Evolutionary conservation across 2,797 vertebrate species (phyloP).

Genomic region (Pseudochirops cupreus): DNA sequence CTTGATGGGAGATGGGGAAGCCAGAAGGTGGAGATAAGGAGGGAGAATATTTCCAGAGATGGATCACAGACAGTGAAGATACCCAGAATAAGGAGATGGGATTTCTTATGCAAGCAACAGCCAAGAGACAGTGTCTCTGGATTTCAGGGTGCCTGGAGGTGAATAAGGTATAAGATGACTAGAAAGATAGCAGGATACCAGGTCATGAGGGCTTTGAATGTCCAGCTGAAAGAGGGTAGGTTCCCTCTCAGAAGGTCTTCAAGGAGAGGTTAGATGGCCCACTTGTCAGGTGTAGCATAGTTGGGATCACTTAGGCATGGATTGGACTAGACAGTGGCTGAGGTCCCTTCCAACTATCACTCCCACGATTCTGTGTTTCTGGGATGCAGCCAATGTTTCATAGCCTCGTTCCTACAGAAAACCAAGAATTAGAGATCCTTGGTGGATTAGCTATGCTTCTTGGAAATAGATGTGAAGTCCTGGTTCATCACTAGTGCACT

Average conservation of each 20-base stretch:
- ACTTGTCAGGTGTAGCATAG: neutral
- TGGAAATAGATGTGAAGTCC: neutral
- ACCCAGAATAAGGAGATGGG: neutral
- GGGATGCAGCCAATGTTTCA: neutral
- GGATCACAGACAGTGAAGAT: neutral
- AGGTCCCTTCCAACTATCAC: neutral
- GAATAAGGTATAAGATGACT: neutral
- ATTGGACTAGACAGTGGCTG: neutral
- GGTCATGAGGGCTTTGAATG: neutral
- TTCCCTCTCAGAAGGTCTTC: neutral
- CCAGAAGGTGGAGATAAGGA: neutral
- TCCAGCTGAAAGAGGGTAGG: neutral
- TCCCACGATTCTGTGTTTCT: neutral
- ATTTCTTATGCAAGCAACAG: neutral
- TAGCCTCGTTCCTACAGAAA: neutral
- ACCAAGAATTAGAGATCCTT: neutral
- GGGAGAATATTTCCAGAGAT: neutral
- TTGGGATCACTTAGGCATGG: neutral
- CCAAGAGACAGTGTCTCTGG: neutral
- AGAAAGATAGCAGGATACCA: neutral
- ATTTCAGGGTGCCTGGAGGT: neutral
- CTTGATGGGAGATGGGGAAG: neutral
- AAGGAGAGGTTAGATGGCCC: neutral
- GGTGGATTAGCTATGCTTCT: neutral
- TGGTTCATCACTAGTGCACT: neutral